A percentile compares a stretch with the other conserved stretches of the same genome.
Evolutionary conservation across 2,888 invertebrate species (phyloP).

Genomic region (Netelia virgata): DNA sequence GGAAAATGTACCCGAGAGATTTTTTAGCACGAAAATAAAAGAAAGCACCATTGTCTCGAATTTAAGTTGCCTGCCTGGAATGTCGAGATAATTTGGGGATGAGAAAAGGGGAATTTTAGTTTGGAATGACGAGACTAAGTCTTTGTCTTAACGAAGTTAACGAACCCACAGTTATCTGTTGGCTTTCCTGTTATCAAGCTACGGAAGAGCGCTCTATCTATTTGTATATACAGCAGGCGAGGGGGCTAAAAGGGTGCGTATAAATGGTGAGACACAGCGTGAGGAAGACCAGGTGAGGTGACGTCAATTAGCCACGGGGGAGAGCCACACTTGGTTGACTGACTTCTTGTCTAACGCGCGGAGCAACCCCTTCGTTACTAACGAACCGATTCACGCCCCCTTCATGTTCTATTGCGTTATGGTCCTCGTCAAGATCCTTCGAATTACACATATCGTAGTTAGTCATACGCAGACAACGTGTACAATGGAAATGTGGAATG

Average conservation of each 20-base stretch:
- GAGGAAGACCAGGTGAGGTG: constrained; percentile 60
- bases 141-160: constrained; percentile 47
- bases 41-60: background rate
- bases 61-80: background rate
- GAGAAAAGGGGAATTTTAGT: constrained; percentile 7
- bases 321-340: constrained; percentile 31
- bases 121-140: constrained; percentile 6
- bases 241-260: constrained; percentile 15
- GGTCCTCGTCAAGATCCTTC: constrained; percentile 51
- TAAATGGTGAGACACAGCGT: constrained; percentile 55
- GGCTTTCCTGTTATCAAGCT: background rate
- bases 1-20: background rate
- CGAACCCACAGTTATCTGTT: constrained; percentile 20
- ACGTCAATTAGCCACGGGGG: constrained; percentile 68
- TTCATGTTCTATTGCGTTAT: background rate
- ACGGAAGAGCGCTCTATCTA: background rate
- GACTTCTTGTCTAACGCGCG: constrained; percentile 35
- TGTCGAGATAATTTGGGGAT: constrained; percentile 2
- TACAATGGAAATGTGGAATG: constrained; percentile 26
- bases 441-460: constrained; percentile 7
- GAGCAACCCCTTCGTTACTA: constrained; percentile 59
- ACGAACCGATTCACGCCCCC: constrained; percentile 66
- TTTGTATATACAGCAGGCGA: background rate
- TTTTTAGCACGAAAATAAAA: background rate
- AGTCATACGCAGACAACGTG: constrained; percentile 18